A percentile compares a stretch with the other conserved stretches of the same genome.
Evolutionary conservation across 2,888 invertebrate species (phyloP).

Genomic region (Diarsia brunnea): DNA sequence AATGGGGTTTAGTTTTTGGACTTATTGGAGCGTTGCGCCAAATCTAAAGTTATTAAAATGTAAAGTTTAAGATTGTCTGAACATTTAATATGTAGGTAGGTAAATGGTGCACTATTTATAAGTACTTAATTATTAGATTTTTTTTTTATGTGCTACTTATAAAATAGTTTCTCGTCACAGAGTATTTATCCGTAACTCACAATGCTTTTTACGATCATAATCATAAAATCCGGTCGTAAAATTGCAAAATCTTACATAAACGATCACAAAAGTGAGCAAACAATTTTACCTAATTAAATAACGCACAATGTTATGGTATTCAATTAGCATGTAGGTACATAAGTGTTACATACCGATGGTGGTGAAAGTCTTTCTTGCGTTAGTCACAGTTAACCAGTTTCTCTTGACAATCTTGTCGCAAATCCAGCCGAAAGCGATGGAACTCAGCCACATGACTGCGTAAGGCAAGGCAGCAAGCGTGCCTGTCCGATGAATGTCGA

Average conservation of each 20-base stretch:
- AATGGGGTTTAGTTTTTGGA: conserved; percentile 12
- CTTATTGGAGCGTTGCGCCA: not conserved
- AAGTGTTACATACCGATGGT: conserved; percentile 90
- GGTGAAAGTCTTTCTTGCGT: conserved; percentile 92
- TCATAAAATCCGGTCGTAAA: conserved; percentile 32
- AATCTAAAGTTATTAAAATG: too few relatives aligned
- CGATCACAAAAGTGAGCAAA: conserved; percentile 55
- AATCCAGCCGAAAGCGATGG: conserved; percentile 92
- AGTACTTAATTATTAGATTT: not conserved
- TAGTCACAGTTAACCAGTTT: conserved; percentile 90
- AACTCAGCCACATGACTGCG: conserved; percentile 92
- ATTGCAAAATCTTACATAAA: conserved; percentile 35
- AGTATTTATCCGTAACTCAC: not conserved
- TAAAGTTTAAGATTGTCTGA: not conserved
- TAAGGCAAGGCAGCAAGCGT: conserved; percentile 92
- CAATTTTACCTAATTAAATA: conserved; percentile 59
- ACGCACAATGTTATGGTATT: conserved; percentile 53
- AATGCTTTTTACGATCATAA: conserved; percentile 14
- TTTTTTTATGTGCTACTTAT: not conserved
- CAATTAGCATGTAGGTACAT: conserved; percentile 61
- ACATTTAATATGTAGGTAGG: not conserved
- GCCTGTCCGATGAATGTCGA: conserved; percentile 92
- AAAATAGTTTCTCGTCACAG: conserved; percentile 23
- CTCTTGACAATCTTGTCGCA: conserved; percentile 93
- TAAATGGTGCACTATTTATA: not conserved